A percentile compares a stretch with the other conserved stretches of the same genome.
These are phyloP conservation scores for Syngnathus floridae DNA, from an alignment of 2,113 vertebrate species.

Conservation along the genomic window DNA sequence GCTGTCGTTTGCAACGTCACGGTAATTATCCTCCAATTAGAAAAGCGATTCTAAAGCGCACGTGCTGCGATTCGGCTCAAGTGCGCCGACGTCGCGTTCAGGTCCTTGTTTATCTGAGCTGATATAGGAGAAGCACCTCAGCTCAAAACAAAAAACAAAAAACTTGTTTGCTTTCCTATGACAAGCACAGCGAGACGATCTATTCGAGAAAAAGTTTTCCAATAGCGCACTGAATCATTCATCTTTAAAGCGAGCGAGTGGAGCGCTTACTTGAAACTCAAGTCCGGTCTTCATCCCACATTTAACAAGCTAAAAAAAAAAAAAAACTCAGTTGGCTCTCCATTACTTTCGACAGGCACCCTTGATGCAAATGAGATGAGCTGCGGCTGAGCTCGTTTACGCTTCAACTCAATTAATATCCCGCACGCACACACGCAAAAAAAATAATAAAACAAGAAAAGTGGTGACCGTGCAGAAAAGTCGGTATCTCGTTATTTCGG, in stretches of 20 bases:
- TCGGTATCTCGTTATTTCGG: not conserved
- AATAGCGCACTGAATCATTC: not conserved
- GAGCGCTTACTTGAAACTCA: not conserved
- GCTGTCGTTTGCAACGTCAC: constrained; percentile 6
- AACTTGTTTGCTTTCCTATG: not conserved
- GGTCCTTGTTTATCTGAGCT: not conserved
- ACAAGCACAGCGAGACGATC: not conserved
- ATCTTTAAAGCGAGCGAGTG: not conserved
- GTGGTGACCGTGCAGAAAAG: not conserved
- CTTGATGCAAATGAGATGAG: constrained; percentile 1
- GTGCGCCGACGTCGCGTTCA: not conserved
- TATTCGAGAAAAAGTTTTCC: not conserved
- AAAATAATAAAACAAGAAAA: not conserved
- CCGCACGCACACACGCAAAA: not conserved
- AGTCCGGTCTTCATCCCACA: not conserved
- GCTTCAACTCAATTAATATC: not conserved
- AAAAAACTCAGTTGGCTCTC: not conserved
- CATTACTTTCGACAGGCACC: not conserved
- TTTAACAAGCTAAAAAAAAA: constrained; percentile 1
- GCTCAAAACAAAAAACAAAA: not conserved
- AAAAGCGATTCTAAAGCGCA: not conserved
- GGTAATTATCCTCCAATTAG: not conserved
- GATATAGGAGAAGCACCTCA: not conserved
- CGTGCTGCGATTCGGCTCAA: not conserved
- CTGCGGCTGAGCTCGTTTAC: not conserved